A percentile compares a stretch with the other conserved stretches of the same genome.
Conservation (phyloP, 1,140 invertebrate species). For the Pseudomyrmex flavicornis region DNA sequence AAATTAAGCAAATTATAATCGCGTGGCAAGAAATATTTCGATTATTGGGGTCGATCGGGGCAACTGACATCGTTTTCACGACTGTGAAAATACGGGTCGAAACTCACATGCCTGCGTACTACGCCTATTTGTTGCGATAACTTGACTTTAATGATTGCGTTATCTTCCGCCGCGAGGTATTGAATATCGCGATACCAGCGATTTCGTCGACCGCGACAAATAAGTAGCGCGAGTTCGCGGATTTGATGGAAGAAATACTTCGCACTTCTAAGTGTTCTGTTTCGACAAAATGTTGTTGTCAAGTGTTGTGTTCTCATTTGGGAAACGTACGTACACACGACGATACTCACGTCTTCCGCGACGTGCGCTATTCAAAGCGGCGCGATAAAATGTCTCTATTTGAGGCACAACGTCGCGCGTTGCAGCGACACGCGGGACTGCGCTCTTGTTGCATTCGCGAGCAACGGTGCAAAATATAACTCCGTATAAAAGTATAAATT, state of each 20-base stretch:
- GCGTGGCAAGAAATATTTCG: background rate
- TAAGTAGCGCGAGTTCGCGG: background rate
- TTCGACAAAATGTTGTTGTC: background rate
- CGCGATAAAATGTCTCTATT: slow-evolving; percentile 45
- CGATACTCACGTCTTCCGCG: background rate
- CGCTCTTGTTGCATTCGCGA: background rate
- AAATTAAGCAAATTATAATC: background rate
- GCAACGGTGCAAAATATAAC: slow-evolving; percentile 1
- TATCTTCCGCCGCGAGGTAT: slow-evolving; percentile 13
- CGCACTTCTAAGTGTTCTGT: background rate
- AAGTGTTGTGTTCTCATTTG: slow-evolving; percentile 12
- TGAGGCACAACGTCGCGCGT: slow-evolving; percentile 11
- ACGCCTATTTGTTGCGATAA: slow-evolving; percentile 21
- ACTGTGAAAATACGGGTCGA: background rate
- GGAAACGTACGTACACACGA: background rate
- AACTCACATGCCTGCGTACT: background rate
- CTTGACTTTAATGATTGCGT: slow-evolving; percentile 14
- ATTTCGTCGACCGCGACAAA: background rate
- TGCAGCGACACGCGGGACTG: background rate
- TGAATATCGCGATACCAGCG: slow-evolving; percentile 14
- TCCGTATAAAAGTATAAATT: background rate
- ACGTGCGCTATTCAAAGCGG: slow-evolving; percentile 43
- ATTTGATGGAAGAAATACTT: background rate
- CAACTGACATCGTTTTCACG: background rate
- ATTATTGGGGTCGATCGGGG: background rate